A percentile compares a stretch with the other conserved stretches of the same genome.
Conservation (phyloP, 2,797 vertebrate species). For the Tadarida brasiliensis region DNA sequence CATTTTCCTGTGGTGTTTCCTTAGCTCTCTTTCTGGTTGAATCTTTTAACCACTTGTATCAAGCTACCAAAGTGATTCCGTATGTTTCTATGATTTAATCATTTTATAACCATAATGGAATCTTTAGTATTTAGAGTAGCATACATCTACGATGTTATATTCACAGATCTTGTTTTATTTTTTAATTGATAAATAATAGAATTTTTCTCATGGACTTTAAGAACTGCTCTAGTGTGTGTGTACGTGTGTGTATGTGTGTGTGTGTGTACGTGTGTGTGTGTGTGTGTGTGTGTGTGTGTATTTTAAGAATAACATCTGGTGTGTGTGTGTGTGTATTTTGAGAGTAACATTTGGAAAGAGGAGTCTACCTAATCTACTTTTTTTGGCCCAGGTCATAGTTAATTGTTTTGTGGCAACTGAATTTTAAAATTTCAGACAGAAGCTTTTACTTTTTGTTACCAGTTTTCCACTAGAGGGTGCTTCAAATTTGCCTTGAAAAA, state of each 20-base stretch:
- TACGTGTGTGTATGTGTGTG: neutral
- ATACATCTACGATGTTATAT: neutral
- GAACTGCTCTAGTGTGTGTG: neutral
- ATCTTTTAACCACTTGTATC: neutral
- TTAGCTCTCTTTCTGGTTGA: neutral
- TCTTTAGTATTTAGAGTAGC: neutral
- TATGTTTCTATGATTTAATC: neutral
- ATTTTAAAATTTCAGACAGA: conserved; percentile 22
- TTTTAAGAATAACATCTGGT: neutral
- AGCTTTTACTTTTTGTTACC: neutral
- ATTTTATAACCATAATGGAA: neutral
- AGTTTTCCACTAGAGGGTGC: conserved; percentile 74
- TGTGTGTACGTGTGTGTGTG: neutral
- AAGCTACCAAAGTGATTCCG: neutral
- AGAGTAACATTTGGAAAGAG: neutral
- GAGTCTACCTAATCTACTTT: neutral
- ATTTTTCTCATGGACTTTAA: neutral
- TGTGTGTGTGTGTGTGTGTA: neutral
- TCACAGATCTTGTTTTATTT: neutral
- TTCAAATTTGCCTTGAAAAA: conserved; percentile 31
- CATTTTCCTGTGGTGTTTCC: neutral
- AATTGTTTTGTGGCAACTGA: conserved; percentile 20
- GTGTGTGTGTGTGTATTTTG: neutral
- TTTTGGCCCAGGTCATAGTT: neutral
- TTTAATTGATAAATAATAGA: conserved; percentile 19